Conservation (phyloP, 1,140 invertebrate species). For the Coptotermes formosanus region DNA sequence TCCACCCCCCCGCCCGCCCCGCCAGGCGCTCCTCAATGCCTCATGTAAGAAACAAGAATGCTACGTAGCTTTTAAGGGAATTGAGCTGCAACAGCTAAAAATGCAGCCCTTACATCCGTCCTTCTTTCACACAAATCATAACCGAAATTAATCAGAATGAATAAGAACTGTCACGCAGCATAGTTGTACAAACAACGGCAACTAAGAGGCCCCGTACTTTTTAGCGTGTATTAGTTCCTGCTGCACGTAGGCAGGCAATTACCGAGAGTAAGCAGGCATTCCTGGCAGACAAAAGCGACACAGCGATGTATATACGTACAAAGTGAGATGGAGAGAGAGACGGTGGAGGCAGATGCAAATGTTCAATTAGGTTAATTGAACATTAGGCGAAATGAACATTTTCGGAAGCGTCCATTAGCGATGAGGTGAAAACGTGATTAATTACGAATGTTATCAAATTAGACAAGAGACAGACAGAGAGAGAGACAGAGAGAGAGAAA, state of each 20-base stretch:
- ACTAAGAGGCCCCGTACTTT: background rate
- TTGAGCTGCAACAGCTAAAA: conserved; percentile 1
- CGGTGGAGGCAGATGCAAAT: conserved; percentile 22
- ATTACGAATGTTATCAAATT: conserved; percentile 29
- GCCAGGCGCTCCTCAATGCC: too few relatives aligned
- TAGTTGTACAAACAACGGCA: background rate
- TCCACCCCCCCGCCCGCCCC: too few relatives aligned
- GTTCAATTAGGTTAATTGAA: conserved; percentile 31
- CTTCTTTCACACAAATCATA: conserved; percentile 20
- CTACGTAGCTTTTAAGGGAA: background rate
- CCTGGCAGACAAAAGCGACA: background rate
- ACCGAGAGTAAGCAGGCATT: conserved; percentile 19
- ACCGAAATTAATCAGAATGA: conserved; percentile 25
- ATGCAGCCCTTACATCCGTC: background rate
- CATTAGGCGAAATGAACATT: conserved; percentile 30
- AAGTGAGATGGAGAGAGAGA: background rate
- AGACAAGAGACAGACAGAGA: conserved; percentile 11
- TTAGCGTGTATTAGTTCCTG: background rate
- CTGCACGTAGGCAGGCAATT: conserved; percentile 18
- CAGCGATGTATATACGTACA: conserved; percentile 9
- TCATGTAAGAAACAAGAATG: background rate
- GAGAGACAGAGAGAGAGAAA: too few relatives aligned
- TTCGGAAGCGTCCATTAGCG: conserved; percentile 25
- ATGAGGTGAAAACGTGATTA: conserved; percentile 30
- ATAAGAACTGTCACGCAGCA: conserved; percentile 10